Conservation (phyloP, 2,888 invertebrate species). For the Lathronympha strigana region DNA sequence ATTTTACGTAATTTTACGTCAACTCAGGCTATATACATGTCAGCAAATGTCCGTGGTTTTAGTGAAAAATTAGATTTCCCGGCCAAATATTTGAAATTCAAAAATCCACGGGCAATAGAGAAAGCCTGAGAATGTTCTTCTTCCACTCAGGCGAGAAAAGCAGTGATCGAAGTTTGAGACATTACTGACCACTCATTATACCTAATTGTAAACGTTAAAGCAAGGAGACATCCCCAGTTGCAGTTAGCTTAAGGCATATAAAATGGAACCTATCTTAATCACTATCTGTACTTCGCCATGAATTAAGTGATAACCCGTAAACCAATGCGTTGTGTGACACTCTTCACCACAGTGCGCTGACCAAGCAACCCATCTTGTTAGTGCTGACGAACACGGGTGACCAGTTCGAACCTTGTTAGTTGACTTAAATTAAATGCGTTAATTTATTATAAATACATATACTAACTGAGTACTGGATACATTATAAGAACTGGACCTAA, state of each 20-base stretch:
- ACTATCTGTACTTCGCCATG: slow-evolving; percentile 4
- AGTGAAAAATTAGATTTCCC: background rate
- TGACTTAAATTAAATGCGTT: slow-evolving; percentile 28
- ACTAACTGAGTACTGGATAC: slow-evolving; percentile 26
- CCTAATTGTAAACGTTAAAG: background rate
- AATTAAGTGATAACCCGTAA: slow-evolving; percentile 11
- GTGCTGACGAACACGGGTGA: slow-evolving; percentile 46
- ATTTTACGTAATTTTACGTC: background rate
- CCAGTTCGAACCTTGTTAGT: slow-evolving; percentile 38
- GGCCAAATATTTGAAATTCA: too few relatives aligned
- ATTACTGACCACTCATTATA: background rate
- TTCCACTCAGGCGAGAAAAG: background rate
- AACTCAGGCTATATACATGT: background rate
- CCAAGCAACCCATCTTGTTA: slow-evolving; percentile 57
- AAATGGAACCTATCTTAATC: slow-evolving; percentile 3
- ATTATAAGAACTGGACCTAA: slow-evolving; percentile 35
- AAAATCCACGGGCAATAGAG: background rate
- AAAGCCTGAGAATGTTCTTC: background rate
- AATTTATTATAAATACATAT: slow-evolving; percentile 39
- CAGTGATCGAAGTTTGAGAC: too few relatives aligned
- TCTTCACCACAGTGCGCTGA: slow-evolving; percentile 49
- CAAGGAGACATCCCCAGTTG: background rate
- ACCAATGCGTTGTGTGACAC: slow-evolving; percentile 45
- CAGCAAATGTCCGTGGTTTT: background rate
- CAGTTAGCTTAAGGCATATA: background rate